Evolutionary conservation across 2,797 vertebrate genomes (phyloP), one percentile per base, ranked within the genome.

Genomic region (Nyctibius grandis): DNA sequence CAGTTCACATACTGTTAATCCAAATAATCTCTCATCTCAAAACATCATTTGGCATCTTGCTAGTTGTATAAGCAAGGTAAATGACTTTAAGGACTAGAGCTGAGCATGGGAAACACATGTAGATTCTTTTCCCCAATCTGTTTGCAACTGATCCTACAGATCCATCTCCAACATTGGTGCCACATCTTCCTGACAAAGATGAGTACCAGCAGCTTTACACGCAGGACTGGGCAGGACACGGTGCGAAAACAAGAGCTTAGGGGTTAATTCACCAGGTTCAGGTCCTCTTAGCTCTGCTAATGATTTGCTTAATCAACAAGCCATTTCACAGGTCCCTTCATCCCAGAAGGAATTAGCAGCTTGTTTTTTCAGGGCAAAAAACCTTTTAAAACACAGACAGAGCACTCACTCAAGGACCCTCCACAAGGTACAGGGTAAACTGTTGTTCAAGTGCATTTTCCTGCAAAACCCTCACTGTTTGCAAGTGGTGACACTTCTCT

Each of bases 401-500:
- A 45, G 29, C 7, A 2, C 77, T 48, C 33, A 2, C 29, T 42
- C 33, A 20, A 67, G 29, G 25, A 50, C 5, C 11, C 28, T 67
- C 14, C 54, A 5, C 11, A 29, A 63, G 22, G 9, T 26, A 7
- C 9, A 4, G 22, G 25, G 16, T 21, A 40, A 86, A 42, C 5
- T 15, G 2, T 6, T 11, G 5, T 29, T 38, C 54, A 18, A 26
- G 20, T 2, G 16, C 45, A 10, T 64, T 69, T 48, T 22, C 34
- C 25, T 3, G 8, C 31, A 20, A 59, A 79, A 6, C 18, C 20
- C 11, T 26, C 2, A 0, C 44, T 10, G 2, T 14, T 6, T 21
- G n/a, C 42, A 28, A 76, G 67, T 11, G 47, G 29, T 17, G 17
- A 31, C 26, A 2, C 42, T 48, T 9, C 36, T 13, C 51, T 3